Evolutionary conservation across 2,888 invertebrate species (phyloP).

Genomic region (Salpingus planirostris): DNA sequence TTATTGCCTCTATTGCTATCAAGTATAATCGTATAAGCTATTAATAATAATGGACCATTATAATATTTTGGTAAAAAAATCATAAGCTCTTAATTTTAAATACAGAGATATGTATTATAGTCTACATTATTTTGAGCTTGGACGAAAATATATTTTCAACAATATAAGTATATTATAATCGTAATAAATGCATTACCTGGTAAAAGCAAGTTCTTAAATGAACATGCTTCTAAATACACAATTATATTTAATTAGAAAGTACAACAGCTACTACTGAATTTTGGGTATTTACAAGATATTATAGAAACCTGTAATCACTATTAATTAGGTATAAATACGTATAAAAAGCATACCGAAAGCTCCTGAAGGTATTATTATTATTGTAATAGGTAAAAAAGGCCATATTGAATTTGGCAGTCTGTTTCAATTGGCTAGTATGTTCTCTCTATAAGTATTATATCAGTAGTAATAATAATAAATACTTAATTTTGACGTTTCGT

Average conservation of each 20-base stretch:
- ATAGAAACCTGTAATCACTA: conserved; percentile 7
- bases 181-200: conserved; percentile 29
- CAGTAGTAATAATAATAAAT: conserved; percentile 7
- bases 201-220: conserved; percentile 11
- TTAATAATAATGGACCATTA: conserved; percentile 18
- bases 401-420: conserved; percentile 17
- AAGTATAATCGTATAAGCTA: no score
- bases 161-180: no score
- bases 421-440: conserved; percentile 16
- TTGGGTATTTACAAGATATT: no score
- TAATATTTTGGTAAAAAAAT: conserved; percentile 16
- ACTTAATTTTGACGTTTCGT: conserved; percentile 9
- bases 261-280: no score
- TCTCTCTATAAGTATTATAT: conserved; percentile 1
- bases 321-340: conserved; percentile 4
- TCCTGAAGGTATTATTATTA: conserved; percentile 5
- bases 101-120: conserved; percentile 25
- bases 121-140: conserved; percentile 24
- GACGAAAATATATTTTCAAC: no score
- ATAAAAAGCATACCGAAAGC: conserved; percentile 8
- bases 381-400: conserved; percentile 14
- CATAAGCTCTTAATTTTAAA: conserved; percentile 18
- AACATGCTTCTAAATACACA: background rate
- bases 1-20: conserved; percentile 12
- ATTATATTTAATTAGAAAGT: background rate